A percentile compares a stretch with the other conserved stretches of the same genome.
phyloP scores from a whole-genome alignment of 2,797 vertebrate species.

The Hydrolagus colliei region DNA sequence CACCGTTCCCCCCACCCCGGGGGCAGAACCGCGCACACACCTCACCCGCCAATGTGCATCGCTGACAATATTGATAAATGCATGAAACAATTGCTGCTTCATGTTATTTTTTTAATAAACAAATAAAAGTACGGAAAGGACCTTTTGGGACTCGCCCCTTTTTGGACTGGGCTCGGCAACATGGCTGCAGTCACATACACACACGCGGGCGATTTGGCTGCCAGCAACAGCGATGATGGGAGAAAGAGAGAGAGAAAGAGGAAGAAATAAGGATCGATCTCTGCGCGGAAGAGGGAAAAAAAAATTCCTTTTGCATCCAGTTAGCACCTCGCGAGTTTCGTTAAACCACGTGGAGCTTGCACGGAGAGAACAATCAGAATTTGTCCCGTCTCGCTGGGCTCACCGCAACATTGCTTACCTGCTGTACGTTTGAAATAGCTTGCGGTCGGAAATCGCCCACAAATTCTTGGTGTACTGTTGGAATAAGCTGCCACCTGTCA shows the following conservation, averaged over 20 bases:
- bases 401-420: background rate
- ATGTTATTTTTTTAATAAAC: no score
- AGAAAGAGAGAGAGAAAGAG: background rate
- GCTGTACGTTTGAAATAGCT: background rate
- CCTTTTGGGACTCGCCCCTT: no score
- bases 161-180: background rate
- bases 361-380: no score
- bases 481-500: background rate
- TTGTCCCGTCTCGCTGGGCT: background rate
- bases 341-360: no score
- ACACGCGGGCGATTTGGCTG: background rate
- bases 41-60: background rate
- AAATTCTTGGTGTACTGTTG: background rate
- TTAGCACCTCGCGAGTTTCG: background rate
- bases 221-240: background rate
- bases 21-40: no score
- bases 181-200: background rate
- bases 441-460: background rate
- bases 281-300: background rate
- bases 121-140: background rate
- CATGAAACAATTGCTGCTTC: background rate
- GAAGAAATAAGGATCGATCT: background rate
- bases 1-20: background rate
- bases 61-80: background rate
- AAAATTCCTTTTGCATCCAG: no score